Conservation (phyloP, 2,113 vertebrate genomes). For the Dasypus novemcinctus region DNA sequence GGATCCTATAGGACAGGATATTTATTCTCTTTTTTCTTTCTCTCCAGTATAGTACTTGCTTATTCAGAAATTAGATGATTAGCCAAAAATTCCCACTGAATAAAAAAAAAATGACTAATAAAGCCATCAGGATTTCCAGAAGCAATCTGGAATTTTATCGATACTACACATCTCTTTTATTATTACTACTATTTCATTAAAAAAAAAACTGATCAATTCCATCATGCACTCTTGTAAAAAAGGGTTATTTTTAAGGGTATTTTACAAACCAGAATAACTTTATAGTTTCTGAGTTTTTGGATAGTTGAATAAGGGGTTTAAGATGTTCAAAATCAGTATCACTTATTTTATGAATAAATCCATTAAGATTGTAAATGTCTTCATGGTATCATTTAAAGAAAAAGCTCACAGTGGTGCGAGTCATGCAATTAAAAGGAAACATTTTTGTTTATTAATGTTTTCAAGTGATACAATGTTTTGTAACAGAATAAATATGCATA, state of each 20-base stretch:
- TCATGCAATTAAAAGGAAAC: constrained; percentile 66
- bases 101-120: constrained; percentile 40
- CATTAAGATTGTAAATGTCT: constrained; percentile 39
- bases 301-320: neutral
- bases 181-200: neutral
- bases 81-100: neutral
- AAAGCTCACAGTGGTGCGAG: neutral
- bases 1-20: neutral
- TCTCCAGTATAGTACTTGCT: neutral
- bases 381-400: neutral
- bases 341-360: constrained; percentile 48
- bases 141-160: neutral
- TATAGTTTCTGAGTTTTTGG: neutral
- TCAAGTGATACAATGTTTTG: constrained; percentile 58
- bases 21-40: neutral
- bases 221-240: neutral
- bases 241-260: neutral
- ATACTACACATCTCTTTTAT: constrained; percentile 3
- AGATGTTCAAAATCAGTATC: neutral
- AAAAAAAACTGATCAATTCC: neutral
- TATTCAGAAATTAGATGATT: neutral
- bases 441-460: constrained; percentile 63
- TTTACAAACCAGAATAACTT: neutral
- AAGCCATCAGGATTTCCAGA: neutral
- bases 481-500: neutral